Percentiles rank a stretch among this genome's conserved stretches.
phyloP scores from a whole-genome alignment of 37 sponge, comb jelly and placozoan species.

The Corticium candelabrum region DNA sequence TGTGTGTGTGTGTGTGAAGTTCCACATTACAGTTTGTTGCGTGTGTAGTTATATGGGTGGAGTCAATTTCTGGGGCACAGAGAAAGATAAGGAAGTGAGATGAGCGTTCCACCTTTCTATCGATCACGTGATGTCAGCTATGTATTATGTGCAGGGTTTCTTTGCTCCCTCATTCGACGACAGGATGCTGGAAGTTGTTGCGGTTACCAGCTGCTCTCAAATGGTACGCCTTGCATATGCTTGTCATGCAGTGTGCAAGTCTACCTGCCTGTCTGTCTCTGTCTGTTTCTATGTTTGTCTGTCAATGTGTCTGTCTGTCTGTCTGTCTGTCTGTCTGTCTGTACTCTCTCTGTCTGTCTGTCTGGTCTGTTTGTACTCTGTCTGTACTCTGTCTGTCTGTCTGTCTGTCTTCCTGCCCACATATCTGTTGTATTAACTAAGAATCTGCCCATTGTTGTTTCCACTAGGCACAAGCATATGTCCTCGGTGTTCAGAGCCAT shows the following conservation, averaged over 20 bases:
- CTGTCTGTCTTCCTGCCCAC: too few species aligned
- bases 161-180: slow-evolving; percentile 83
- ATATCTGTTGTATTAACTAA: too few species aligned
- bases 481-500: slow-evolving; percentile 37
- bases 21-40: too few species aligned
- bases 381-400: too few species aligned
- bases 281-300: not conserved
- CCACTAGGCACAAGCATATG: slow-evolving; percentile 10
- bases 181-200: slow-evolving; percentile 84
- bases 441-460: too few species aligned
- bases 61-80: slow-evolving; percentile 97
- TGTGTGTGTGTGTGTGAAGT: too few species aligned
- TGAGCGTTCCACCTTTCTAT: not conserved
- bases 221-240: slow-evolving; percentile 16
- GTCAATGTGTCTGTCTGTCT: too few species aligned
- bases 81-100: slow-evolving; percentile 46
- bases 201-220: slow-evolving; percentile 65
- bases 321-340: too few species aligned
- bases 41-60: slow-evolving; percentile 94
- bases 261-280: not conserved
- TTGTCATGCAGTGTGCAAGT: not conserved
- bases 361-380: too few species aligned
- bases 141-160: slow-evolving; percentile 38
- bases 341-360: too few species aligned
- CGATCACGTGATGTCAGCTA: not conserved